These are phyloP conservation scores for Manis javanica DNA, from an alignment of 2,797 vertebrate species.

Conservation along the genomic window DNA sequence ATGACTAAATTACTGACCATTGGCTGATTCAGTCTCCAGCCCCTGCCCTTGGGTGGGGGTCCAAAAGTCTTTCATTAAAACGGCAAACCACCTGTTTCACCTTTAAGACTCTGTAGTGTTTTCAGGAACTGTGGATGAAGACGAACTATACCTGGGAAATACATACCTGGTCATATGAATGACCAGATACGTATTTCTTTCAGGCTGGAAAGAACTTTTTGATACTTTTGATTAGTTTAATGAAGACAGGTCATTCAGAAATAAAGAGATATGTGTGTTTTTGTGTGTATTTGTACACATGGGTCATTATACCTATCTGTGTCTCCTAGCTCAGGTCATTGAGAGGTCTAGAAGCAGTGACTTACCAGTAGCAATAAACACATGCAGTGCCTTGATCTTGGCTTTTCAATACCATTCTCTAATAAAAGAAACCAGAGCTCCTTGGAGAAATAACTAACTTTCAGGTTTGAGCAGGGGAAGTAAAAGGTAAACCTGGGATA, in stretches of 20 bases:
- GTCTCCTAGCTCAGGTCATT: background rate
- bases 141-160: too few relatives aligned
- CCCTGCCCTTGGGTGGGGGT: too few relatives aligned
- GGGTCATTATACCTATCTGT: fast-evolving
- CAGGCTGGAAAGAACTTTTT: background rate
- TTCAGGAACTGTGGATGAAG: too few relatives aligned
- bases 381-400: background rate
- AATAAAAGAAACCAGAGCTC: background rate
- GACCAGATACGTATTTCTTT: too few relatives aligned
- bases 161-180: too few relatives aligned
- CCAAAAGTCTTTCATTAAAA: too few relatives aligned
- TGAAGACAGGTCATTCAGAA: background rate
- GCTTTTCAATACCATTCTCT: background rate
- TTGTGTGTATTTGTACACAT: background rate
- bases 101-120: too few relatives aligned
- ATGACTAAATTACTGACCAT: too few relatives aligned
- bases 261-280: background rate
- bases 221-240: background rate
- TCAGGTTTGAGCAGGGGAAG: background rate
- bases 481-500: background rate
- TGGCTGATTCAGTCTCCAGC: too few relatives aligned
- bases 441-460: background rate
- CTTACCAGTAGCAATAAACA: background rate
- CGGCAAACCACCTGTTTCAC: too few relatives aligned
- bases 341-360: background rate